Percentiles rank a stretch among this genome's conserved stretches.
phyloP scores from a whole-genome alignment of 2,888 invertebrate genomes.

The Mayetiola destructor region DNA sequence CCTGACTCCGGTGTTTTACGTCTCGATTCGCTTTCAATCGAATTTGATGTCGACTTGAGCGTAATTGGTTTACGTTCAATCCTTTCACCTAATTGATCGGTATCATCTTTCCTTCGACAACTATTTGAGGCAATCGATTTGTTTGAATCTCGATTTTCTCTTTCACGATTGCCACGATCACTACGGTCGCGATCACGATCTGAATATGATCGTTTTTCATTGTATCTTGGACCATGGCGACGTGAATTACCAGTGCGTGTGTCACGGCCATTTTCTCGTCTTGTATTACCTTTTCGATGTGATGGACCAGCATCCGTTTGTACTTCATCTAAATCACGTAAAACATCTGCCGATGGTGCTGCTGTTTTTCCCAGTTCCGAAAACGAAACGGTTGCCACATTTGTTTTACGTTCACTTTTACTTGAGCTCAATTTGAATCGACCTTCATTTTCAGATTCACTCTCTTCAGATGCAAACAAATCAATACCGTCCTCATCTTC shows the following conservation, averaged over 20 bases:
- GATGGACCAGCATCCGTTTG: neutral
- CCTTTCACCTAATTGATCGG: constrained; percentile 14
- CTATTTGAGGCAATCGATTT: neutral
- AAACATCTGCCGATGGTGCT: constrained; percentile 11
- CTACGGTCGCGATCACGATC: neutral
- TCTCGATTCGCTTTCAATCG: constrained; percentile 18
- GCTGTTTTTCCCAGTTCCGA: constrained; percentile 19
- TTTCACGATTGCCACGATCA: constrained; percentile 14
- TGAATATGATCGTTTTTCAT: neutral
- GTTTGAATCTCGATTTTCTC: constrained; percentile 9
- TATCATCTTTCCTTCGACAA: constrained; percentile 11
- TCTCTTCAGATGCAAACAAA: constrained; percentile 22
- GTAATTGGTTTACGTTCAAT: constrained; percentile 16
- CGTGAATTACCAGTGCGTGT: constrained; percentile 14
- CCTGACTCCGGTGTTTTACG: constrained; percentile 13
- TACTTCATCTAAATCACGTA: constrained; percentile 19
- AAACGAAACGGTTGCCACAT: constrained; percentile 19
- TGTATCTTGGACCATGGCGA: constrained; percentile 14
- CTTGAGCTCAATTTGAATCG: constrained; percentile 20
- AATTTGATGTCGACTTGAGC: constrained; percentile 22
- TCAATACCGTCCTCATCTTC: constrained; percentile 21
- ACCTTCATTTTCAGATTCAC: constrained; percentile 23
- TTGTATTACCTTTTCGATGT: neutral
- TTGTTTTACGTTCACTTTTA: constrained; percentile 18
- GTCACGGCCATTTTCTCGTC: constrained; percentile 12